Percentiles rank a stretch among this genome's conserved stretches.
Conservation (phyloP, 1,140 invertebrate species). For the Pomacea maculata region DNA sequence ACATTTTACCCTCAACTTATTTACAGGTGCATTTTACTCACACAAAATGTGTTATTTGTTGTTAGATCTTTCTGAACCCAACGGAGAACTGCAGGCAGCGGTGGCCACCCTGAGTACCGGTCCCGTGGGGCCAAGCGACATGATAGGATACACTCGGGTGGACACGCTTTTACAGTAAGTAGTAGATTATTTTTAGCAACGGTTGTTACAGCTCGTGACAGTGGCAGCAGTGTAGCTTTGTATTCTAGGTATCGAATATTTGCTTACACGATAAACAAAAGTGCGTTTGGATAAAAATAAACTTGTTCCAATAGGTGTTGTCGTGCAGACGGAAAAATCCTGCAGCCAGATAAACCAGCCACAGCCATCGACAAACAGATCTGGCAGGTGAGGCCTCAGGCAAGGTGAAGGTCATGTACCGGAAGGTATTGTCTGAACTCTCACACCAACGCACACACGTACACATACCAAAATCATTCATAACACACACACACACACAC, state of each 20-base stretch:
- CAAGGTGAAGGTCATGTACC: no score
- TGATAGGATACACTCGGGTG: constrained; percentile 33
- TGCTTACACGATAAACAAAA: no score
- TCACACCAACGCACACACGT: no score
- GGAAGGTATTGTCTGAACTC: no score
- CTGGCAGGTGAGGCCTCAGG: constrained; percentile 25
- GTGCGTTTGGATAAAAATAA: not conserved
- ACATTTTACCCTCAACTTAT: no score
- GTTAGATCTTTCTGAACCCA: constrained; percentile 18
- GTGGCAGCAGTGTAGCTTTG: no score
- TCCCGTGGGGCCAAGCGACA: constrained; percentile 47
- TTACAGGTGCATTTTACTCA: no score
- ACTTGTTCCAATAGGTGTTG: constrained; percentile 36
- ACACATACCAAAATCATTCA: no score
- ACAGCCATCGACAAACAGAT: constrained; percentile 42
- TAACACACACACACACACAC: no score
- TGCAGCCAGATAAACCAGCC: constrained; percentile 40
- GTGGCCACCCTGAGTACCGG: constrained; percentile 40
- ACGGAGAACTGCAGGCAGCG: constrained; percentile 28
- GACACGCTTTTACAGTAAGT: constrained; percentile 39
- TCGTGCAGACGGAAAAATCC: constrained; percentile 36
- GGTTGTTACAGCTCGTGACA: not conserved
- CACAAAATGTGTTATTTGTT: no score
- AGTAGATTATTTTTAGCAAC: not conserved
- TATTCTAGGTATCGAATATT: no score